Conservation (phyloP, 2,797 vertebrate genomes). For the Atherinosoma microstoma region DNA sequence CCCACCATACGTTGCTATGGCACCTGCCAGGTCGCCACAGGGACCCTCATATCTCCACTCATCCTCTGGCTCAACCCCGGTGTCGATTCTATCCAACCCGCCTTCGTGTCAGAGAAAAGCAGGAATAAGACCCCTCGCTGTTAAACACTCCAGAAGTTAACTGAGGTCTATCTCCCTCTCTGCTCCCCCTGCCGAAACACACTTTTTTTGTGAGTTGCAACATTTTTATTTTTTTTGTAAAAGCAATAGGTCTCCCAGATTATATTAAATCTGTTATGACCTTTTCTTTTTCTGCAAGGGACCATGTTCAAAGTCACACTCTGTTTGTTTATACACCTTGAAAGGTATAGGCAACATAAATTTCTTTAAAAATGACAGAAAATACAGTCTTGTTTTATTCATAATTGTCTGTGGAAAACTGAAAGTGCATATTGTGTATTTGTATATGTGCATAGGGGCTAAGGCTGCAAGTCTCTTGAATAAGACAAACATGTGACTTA, state of each 20-base stretch:
- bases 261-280: not conserved
- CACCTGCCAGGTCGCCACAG: slow-evolving; percentile 79
- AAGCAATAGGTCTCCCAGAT: not conserved
- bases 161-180: slow-evolving; percentile 62
- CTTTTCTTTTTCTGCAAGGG: not conserved
- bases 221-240: not conserved
- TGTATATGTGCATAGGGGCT: not conserved
- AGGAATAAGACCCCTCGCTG: slow-evolving; percentile 77
- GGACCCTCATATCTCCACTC: slow-evolving; percentile 79
- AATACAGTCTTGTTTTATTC: not conserved
- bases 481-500: not conserved
- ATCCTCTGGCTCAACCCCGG: slow-evolving; percentile 75
- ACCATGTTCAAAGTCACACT: not conserved
- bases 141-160: slow-evolving; percentile 81
- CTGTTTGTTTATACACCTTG: not conserved
- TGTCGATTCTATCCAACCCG: slow-evolving; percentile 77
- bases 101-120: slow-evolving; percentile 76
- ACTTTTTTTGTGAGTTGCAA: slow-evolving; percentile 42
- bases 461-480: not conserved
- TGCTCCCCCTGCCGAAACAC: slow-evolving; percentile 27
- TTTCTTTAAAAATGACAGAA: no score
- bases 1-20: slow-evolving; percentile 77
- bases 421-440: not conserved
- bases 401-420: not conserved
- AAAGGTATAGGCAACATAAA: not conserved